Conservation (phyloP, 2,113 vertebrate species). For the Sitta europaea region DNA sequence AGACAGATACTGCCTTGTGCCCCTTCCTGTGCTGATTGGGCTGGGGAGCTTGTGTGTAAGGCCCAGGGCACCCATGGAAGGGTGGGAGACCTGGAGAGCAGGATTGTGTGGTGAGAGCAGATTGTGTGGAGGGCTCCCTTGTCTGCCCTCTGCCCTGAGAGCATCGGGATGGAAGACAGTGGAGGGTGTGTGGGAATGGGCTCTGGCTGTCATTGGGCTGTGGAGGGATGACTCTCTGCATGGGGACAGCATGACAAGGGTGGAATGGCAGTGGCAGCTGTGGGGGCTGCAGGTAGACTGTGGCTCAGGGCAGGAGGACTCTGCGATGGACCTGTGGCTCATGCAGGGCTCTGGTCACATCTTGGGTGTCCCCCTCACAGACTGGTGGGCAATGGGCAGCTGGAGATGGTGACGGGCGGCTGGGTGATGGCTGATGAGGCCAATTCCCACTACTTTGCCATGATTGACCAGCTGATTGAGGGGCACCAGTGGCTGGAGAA, state of each 20-base stretch:
- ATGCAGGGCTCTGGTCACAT: not conserved
- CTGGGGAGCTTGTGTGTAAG: not conserved
- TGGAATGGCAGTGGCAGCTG: not conserved
- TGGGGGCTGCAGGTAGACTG: not conserved
- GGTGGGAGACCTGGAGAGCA: not conserved
- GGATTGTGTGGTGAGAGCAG: not conserved
- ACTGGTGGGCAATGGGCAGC: conserved; percentile 84
- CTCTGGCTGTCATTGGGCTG: not conserved
- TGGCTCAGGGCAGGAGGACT: not conserved
- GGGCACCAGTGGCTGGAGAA: conserved; percentile 97
- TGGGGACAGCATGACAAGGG: not conserved
- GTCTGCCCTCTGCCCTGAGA: fast-evolving
- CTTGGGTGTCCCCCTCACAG: not conserved
- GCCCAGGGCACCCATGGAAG: not conserved
- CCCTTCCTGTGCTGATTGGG: not conserved
- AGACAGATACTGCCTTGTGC: not conserved
- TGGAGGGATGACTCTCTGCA: fast-evolving
- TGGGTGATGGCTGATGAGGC: conserved; percentile 99
- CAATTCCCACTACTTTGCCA: conserved; percentile 92
- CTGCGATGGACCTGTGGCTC: not conserved
- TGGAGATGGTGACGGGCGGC: conserved; percentile 94
- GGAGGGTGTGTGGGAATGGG: not conserved
- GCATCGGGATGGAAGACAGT: not conserved
- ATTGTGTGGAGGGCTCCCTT: not conserved
- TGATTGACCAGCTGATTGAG: conserved; percentile 97